These are phyloP conservation scores for Melipona beecheii DNA, from an alignment of 2,888 invertebrate genomes.

Conservation along the genomic window DNA sequence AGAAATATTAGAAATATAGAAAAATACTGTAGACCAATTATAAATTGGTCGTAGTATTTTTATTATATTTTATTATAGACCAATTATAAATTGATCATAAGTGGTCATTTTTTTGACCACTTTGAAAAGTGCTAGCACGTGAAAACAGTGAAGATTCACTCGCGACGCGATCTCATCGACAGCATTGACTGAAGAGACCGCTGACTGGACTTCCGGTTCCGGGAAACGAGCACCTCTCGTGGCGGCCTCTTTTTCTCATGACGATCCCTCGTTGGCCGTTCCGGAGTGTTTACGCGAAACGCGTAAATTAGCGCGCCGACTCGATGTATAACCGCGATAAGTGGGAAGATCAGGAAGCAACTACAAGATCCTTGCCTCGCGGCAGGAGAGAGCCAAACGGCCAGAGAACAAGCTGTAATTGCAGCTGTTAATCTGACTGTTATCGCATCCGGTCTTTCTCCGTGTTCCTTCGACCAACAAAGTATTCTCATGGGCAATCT, in stretches of 20 bases:
- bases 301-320: slow-evolving; percentile 35
- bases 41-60: no score
- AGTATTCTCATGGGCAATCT: not conserved
- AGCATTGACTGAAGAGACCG: not conserved
- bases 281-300: slow-evolving; percentile 43
- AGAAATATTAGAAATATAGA: no score
- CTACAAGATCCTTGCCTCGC: slow-evolving; percentile 2
- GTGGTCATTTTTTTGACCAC: no score
- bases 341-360: slow-evolving; percentile 39
- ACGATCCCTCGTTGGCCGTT: slow-evolving; percentile 41
- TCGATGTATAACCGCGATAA: slow-evolving; percentile 40
- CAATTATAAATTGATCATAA: no score
- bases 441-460: not conserved
- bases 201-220: slow-evolving; percentile 2
- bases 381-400: not conserved
- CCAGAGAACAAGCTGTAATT: slow-evolving; percentile 33
- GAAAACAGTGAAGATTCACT: no score
- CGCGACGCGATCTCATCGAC: not conserved
- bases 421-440: slow-evolving; percentile 40
- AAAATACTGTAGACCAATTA: no score
- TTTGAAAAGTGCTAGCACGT: no score
- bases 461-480: not conserved
- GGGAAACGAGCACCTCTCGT: not conserved
- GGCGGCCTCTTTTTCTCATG: slow-evolving; percentile 44
- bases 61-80: no score